A percentile compares a stretch with the other conserved stretches of the same genome.
Conservation (phyloP, 2,113 vertebrate genomes). For the Barnardius zonarius region DNA sequence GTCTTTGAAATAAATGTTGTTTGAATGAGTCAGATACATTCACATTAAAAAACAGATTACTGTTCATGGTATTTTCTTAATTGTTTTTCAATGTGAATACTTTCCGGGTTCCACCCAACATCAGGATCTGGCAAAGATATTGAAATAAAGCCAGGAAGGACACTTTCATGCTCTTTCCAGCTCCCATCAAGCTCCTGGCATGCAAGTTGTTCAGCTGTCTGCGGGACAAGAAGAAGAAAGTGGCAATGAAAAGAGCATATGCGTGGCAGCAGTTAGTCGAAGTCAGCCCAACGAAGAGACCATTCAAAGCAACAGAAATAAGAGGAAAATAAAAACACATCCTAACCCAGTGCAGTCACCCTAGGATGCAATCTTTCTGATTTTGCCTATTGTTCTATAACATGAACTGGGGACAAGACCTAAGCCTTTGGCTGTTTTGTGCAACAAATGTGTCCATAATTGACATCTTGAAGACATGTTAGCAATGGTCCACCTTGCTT, state of each 20-base stretch:
- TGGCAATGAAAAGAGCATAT: background rate
- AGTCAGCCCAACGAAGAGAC: background rate
- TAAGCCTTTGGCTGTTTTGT: background rate
- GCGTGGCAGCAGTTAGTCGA: background rate
- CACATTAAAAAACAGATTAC: background rate
- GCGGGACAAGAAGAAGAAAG: background rate
- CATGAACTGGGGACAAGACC: background rate
- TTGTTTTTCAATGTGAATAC: conserved; percentile 22
- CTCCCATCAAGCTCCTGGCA: conserved; percentile 32
- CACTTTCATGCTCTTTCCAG: conserved; percentile 41
- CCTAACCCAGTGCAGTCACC: background rate
- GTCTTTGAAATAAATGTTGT: background rate
- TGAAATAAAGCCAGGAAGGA: conserved; percentile 27
- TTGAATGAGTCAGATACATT: background rate
- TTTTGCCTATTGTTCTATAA: background rate
- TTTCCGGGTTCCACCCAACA: conserved; percentile 31
- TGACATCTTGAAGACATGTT: background rate
- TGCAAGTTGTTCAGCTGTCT: background rate
- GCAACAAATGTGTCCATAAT: background rate
- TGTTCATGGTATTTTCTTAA: conserved; percentile 26
- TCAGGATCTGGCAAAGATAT: background rate
- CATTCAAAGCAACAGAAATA: background rate
- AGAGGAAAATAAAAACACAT: background rate
- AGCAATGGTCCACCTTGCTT: background rate
- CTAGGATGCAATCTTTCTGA: background rate